Conservation (phyloP, 2,888 invertebrate genomes). For the Drosophila mimetica region DNA sequence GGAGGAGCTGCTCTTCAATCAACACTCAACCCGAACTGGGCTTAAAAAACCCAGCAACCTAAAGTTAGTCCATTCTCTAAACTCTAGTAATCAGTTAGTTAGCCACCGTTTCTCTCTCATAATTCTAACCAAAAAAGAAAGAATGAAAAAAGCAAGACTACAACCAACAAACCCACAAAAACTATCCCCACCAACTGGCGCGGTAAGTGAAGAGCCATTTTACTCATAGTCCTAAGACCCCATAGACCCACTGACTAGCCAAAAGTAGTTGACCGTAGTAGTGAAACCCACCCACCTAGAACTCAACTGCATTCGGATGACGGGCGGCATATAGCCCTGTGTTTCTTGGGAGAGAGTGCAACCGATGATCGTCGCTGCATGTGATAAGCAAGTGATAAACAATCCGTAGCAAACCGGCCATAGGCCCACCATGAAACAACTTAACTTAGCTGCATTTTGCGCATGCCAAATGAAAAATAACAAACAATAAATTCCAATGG, state of each 20-base stretch:
- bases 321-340: constrained; percentile 28
- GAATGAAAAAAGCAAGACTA: constrained; percentile 37
- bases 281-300: constrained; percentile 46
- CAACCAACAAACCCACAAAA: constrained; percentile 61
- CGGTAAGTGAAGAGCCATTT: constrained; percentile 73
- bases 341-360: constrained; percentile 1
- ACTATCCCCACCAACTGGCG: constrained; percentile 64
- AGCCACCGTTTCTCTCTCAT: constrained; percentile 42
- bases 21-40: constrained; percentile 55
- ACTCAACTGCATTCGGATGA: constrained; percentile 45
- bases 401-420: constrained; percentile 49
- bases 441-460: constrained; percentile 67
- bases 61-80: constrained; percentile 31
- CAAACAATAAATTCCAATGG: constrained; percentile 17
- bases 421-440: constrained; percentile 50
- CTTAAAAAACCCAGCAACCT: constrained; percentile 17
- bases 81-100: constrained; percentile 43
- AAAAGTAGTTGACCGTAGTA: constrained; percentile 53
- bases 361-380: constrained; percentile 54
- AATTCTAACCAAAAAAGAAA: constrained; percentile 41
- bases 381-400: constrained; percentile 47
- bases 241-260: constrained; percentile 51
- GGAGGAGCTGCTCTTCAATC: constrained; percentile 61
- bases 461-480: constrained; percentile 57
- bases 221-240: constrained; percentile 47